Evolutionary conservation across 2,797 vertebrate genomes (phyloP).

Genomic region (Picus viridis): DNA sequence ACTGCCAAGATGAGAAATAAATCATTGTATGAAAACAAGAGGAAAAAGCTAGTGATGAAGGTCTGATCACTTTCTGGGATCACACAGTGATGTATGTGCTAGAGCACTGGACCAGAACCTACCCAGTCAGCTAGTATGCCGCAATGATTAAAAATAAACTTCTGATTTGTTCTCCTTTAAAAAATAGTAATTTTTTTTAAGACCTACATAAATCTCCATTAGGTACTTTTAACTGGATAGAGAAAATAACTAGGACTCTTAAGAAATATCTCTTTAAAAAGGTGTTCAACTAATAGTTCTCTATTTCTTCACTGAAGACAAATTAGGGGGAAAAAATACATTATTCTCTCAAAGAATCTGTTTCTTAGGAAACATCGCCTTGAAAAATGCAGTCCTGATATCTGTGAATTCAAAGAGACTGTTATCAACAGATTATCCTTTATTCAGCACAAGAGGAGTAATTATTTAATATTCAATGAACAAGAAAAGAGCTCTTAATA

Average conservation of each 20-base stretch:
- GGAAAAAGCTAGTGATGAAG: not conserved
- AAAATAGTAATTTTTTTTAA: not conserved
- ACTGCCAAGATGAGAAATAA: not conserved
- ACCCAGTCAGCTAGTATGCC: not conserved
- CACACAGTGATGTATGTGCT: not conserved
- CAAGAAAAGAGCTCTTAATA: constrained; percentile 18
- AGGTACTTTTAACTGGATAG: not conserved
- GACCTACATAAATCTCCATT: not conserved
- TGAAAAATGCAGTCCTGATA: not conserved
- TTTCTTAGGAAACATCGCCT: not conserved
- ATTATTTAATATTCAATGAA: constrained; percentile 41
- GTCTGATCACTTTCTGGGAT: not conserved
- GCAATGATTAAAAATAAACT: not conserved
- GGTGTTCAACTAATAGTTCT: not conserved
- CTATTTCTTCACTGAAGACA: not conserved
- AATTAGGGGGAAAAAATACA: not conserved
- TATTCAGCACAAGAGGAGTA: not conserved
- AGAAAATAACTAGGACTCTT: not conserved
- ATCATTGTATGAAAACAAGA: not conserved
- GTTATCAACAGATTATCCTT: constrained; percentile 8
- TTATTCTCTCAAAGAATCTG: not conserved
- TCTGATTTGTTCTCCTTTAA: not conserved
- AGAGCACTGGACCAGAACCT: not conserved
- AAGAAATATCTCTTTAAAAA: not conserved
- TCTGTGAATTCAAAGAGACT: not conserved